These are phyloP conservation scores for Pinctada fucata DNA, from an alignment of 2,888 invertebrate genomes.

Conservation along the genomic window DNA sequence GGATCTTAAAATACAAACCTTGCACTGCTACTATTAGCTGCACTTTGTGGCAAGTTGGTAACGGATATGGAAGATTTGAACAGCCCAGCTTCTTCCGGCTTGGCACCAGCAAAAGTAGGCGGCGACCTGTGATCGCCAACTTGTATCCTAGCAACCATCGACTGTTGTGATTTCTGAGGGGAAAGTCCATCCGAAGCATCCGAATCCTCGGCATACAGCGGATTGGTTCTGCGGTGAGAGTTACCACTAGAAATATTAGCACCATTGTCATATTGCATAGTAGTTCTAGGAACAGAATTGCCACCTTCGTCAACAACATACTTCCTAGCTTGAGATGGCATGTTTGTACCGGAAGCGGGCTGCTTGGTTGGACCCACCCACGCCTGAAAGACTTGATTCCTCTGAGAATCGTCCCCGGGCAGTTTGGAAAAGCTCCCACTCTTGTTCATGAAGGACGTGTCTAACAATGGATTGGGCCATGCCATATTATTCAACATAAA, in stretches of 20 bases:
- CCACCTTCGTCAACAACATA: neutral
- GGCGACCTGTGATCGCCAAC: conserved; percentile 13
- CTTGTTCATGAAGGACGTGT: conserved; percentile 24
- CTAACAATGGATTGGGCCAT: conserved; percentile 44
- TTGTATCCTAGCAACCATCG: conserved; percentile 27
- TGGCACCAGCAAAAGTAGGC: neutral
- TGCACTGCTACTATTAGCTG: neutral
- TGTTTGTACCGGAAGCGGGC: conserved; percentile 24
- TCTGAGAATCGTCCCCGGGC: conserved; percentile 29
- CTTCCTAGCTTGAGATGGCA: neutral
- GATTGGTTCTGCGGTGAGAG: conserved; percentile 40
- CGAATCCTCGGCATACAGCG: conserved; percentile 49
- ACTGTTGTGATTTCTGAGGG: conserved; percentile 48
- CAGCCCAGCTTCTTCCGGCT: conserved; percentile 2
- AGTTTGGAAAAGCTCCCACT: neutral
- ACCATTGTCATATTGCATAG: conserved; percentile 30
- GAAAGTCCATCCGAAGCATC: conserved; percentile 51
- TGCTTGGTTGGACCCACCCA: conserved; percentile 42
- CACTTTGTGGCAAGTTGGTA: conserved; percentile 9
- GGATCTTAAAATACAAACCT: neutral
- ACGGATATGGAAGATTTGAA: conserved; percentile 28
- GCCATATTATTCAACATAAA: conserved; percentile 58
- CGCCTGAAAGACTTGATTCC: conserved; percentile 35
- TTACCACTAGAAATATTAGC: conserved; percentile 10
- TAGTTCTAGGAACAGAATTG: neutral